Conservation (phyloP, 2,113 vertebrate genomes). For the Benitochromis conjunctus region DNA sequence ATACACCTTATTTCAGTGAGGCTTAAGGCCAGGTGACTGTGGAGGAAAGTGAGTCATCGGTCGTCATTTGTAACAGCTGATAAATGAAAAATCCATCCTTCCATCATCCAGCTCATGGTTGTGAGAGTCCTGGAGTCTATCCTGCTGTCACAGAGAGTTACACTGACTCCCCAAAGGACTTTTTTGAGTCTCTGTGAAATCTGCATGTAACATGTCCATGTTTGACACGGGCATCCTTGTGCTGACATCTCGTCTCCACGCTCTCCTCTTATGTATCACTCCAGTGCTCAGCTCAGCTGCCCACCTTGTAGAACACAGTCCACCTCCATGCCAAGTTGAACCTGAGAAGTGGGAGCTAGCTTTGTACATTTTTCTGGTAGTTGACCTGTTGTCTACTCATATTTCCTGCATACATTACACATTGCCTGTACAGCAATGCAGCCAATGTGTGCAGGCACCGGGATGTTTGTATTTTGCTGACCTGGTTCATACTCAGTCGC, state of each 20-base stretch:
- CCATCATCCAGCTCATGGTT: not conserved
- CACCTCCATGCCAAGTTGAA: constrained; percentile 85
- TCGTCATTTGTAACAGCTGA: not conserved
- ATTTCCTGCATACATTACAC: constrained; percentile 57
- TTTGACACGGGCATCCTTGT: constrained; percentile 89
- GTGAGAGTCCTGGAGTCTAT: not conserved
- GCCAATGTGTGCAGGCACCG: constrained; percentile 77
- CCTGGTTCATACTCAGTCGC: constrained; percentile 68
- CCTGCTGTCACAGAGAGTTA: not conserved
- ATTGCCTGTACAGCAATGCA: constrained; percentile 77
- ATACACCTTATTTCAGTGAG: not conserved
- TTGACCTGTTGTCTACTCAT: constrained; percentile 75
- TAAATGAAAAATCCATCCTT: not conserved
- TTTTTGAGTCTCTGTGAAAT: not conserved
- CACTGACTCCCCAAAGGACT: not conserved
- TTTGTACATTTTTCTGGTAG: constrained; percentile 71
- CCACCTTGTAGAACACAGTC: constrained; percentile 79
- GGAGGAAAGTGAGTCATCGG: not conserved
- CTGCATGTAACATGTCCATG: constrained; percentile 75
- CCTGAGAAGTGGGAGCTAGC: constrained; percentile 66
- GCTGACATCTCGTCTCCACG: constrained; percentile 83
- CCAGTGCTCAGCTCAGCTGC: constrained; percentile 83
- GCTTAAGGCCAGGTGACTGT: not conserved
- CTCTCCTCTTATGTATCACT: constrained; percentile 78
- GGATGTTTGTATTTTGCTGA: constrained; percentile 84